phyloP scores from a whole-genome alignment of 2,113 vertebrate genomes.

The Suricata suricatta region DNA sequence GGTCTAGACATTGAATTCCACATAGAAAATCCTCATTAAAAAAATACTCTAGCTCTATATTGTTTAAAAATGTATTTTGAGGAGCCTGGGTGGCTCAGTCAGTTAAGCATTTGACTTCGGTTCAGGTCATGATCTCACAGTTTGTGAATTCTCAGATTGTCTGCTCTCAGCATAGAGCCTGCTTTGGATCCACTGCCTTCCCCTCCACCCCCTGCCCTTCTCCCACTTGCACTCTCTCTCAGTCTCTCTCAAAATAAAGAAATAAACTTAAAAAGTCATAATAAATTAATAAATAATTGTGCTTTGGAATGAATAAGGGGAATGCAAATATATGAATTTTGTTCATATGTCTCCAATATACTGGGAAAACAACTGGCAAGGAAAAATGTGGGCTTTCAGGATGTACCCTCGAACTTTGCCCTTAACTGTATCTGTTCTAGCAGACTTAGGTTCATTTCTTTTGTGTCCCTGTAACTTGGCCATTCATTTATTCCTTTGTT shows the following conservation, averaged over 20 bases:
- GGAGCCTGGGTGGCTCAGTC: too few species aligned
- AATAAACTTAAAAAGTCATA: too few species aligned
- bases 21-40: background rate
- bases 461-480: background rate
- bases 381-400: background rate
- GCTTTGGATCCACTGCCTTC: too few species aligned
- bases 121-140: too few species aligned
- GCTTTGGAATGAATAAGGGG: background rate
- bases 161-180: too few species aligned
- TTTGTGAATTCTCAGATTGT: too few species aligned
- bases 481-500: conserved; percentile 11
- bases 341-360: background rate
- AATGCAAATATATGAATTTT: background rate
- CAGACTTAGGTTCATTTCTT: background rate
- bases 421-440: background rate
- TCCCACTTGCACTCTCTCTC: too few species aligned
- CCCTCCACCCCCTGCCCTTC: too few species aligned
- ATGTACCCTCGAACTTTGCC: background rate
- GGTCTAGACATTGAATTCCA: background rate
- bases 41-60: too few species aligned
- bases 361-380: background rate
- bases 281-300: background rate
- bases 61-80: too few species aligned
- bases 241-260: too few species aligned
- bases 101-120: too few species aligned